Evolutionary conservation across 2,888 invertebrate species (phyloP).

Genomic region (Xylota segnis): DNA sequence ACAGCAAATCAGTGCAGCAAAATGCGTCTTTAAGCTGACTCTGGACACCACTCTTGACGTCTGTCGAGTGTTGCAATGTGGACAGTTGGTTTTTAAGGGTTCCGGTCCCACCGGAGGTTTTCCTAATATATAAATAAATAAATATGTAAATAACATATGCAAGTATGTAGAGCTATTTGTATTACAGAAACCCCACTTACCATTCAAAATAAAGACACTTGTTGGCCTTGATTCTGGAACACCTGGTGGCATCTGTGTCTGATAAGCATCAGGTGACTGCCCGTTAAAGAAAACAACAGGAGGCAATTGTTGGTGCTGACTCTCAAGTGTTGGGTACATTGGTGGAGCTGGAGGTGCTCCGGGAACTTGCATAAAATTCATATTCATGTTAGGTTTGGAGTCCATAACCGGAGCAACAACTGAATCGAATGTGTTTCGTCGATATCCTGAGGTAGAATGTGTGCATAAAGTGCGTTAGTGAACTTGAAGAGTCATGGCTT

Average conservation of each 20-base stretch:
- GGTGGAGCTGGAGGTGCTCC: constrained; percentile 45
- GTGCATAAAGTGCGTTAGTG: background rate
- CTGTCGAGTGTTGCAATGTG: constrained; percentile 73
- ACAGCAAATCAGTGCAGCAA: constrained; percentile 77
- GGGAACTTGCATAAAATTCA: constrained; percentile 33
- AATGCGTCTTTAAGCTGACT: constrained; percentile 76
- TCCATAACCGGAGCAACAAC: background rate
- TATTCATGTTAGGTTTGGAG: background rate
- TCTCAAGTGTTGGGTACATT: constrained; percentile 41
- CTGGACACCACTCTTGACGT: constrained; percentile 75
- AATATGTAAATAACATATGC: background rate
- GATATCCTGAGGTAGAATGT: constrained; percentile 11
- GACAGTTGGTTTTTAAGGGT: constrained; percentile 76
- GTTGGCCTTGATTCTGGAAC: constrained; percentile 30
- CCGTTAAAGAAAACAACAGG: constrained; percentile 7
- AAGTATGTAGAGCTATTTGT: background rate
- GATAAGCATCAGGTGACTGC: background rate
- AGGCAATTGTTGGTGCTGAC: background rate
- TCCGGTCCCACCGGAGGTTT: constrained; percentile 73
- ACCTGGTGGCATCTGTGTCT: background rate
- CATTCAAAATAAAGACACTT: constrained; percentile 42
- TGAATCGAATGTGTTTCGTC: background rate
- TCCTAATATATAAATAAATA: constrained; percentile 9
- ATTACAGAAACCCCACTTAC: background rate
- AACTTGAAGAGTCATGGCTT: background rate